A percentile compares a stretch with the other conserved stretches of the same genome.
These are phyloP conservation scores for Heterodera schachtii DNA, from an alignment of 1,140 invertebrate species.

Conservation along the genomic window DNA sequence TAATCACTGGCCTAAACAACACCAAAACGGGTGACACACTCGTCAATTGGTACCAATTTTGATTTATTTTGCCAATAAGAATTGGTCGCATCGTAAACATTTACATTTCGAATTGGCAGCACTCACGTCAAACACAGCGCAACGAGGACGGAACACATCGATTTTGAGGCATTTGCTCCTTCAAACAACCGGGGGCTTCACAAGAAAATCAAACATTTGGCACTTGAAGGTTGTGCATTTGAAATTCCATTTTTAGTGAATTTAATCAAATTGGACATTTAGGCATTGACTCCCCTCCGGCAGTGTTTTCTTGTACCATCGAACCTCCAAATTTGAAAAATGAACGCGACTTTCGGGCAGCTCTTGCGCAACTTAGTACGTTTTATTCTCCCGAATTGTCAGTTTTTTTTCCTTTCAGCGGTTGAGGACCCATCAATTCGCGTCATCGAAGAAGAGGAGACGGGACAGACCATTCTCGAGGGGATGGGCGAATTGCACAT, in stretches of 20 bases:
- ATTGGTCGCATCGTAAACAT: not conserved
- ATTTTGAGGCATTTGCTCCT: conserved; percentile 45
- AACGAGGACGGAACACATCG: conserved; percentile 19
- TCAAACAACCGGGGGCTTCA: not conserved
- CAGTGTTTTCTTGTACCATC: conserved; percentile 94
- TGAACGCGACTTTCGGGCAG: conserved; percentile 79
- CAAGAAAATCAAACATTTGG: conserved; percentile 2
- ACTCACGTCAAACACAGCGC: conserved; percentile 19
- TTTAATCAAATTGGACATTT: conserved; percentile 54
- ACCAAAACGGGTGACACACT: conserved; percentile 85
- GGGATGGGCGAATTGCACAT: conserved; percentile 94
- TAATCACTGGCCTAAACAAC: conserved; percentile 80
- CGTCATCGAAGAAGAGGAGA: conserved; percentile 52
- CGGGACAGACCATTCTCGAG: conserved; percentile 61
- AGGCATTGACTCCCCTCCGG: conserved; percentile 79
- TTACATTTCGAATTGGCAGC: conserved; percentile 19
- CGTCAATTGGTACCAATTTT: conserved; percentile 68
- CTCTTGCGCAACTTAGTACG: conserved; percentile 77
- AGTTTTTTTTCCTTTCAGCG: conserved; percentile 18
- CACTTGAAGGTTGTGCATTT: not conserved
- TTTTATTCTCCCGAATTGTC: not conserved
- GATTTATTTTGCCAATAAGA: not conserved
- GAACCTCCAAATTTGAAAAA: conserved; percentile 82
- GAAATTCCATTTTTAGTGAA: not conserved
- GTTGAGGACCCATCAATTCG: conserved; percentile 89